Evolutionary conservation across 1,140 invertebrate species (phyloP).

Genomic region (Drosophila suzukii): DNA sequence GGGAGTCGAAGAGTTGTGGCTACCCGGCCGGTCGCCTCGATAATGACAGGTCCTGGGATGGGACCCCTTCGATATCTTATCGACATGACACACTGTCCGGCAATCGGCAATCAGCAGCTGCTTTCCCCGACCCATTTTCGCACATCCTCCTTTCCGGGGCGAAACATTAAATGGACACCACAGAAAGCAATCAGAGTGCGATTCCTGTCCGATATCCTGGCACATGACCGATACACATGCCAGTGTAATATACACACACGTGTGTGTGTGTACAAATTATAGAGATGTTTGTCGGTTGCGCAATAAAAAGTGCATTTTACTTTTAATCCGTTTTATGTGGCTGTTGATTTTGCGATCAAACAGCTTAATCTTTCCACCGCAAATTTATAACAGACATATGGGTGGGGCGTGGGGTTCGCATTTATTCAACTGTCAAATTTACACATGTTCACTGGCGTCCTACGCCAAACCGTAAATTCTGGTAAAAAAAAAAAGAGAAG

Average conservation of each 20-base stretch:
- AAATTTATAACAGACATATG: slow-evolving; percentile 60
- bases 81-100: slow-evolving; percentile 28
- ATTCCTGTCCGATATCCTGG: slow-evolving; percentile 43
- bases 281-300: slow-evolving; percentile 40
- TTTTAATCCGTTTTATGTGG: slow-evolving; percentile 77
- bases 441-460: slow-evolving; percentile 51
- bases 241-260: neutral
- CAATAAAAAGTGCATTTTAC: slow-evolving; percentile 58
- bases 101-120: slow-evolving; percentile 50
- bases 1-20: slow-evolving; percentile 35
- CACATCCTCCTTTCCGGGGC: neutral
- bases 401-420: slow-evolving; percentile 1
- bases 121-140: too few species aligned
- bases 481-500: neutral
- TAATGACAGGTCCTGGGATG: neutral
- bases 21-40: neutral
- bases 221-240: neutral
- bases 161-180: slow-evolving; percentile 71
- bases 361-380: slow-evolving; percentile 76
- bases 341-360: slow-evolving; percentile 80
- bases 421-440: slow-evolving; percentile 74
- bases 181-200: slow-evolving; percentile 74
- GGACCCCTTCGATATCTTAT: slow-evolving; percentile 35
- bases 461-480: slow-evolving; percentile 37
- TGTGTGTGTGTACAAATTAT: slow-evolving; percentile 10